Conservation (phyloP, 2,113 vertebrate species). For the Halcyon malimbica region DNA sequence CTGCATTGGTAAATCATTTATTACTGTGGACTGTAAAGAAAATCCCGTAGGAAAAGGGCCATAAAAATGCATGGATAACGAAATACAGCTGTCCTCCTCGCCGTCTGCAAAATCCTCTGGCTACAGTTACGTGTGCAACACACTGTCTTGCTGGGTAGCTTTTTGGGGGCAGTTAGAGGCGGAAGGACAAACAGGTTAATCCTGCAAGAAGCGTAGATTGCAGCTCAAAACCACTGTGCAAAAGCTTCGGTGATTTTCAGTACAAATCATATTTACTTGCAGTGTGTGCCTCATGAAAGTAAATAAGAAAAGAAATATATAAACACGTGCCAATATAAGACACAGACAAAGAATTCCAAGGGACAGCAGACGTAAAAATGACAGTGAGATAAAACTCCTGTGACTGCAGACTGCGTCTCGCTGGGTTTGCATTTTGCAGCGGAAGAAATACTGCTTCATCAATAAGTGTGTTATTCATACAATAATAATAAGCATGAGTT, state of each 20-base stretch:
- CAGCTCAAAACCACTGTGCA: neutral
- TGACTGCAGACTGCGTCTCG: neutral
- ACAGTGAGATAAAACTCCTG: neutral
- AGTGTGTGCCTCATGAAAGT: neutral
- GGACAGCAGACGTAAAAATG: neutral
- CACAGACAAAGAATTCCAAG: neutral
- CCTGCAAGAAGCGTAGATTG: neutral
- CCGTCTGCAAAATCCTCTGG: neutral
- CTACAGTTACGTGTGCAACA: neutral
- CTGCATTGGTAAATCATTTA: constrained; percentile 59
- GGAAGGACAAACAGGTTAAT: neutral
- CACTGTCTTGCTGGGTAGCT: neutral
- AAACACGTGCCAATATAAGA: neutral
- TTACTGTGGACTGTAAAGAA: neutral
- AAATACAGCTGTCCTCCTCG: constrained; percentile 11
- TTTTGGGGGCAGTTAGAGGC: neutral
- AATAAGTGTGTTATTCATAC: neutral
- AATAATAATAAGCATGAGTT: neutral
- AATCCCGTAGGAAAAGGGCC: neutral
- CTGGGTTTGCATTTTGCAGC: constrained; percentile 12
- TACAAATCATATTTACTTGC: neutral
- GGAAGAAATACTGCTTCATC: constrained; percentile 17
- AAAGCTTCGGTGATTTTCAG: neutral
- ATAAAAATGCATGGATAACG: neutral
- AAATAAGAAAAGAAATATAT: neutral